Base-by-base conservation (phyloP, 2,113 vertebrate genomes). In the Sturnira hondurensis region DNA sequence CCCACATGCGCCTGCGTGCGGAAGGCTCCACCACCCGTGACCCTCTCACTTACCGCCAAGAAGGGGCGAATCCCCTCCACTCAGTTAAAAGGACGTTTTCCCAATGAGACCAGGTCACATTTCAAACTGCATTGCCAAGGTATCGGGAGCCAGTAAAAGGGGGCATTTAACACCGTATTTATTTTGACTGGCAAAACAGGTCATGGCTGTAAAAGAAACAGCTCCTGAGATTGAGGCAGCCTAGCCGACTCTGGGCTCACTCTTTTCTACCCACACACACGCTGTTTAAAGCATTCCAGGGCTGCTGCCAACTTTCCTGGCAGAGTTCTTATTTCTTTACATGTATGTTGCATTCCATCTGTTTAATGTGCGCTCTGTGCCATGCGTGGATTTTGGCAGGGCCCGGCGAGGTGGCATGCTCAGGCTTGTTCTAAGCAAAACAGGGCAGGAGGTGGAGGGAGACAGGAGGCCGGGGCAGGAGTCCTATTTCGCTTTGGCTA, bases 121-220 rank as follows among this genome's bases (percentile, higher is more conserved):
- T 98, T 97, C 97, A 96, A 82, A 81, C 93, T 43, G 74, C 93
- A 86, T 56, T 33, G 65, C 95, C 95, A 76, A 97, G 83, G 93
- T 93, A 94, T 89, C 54, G 33, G 97, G 93, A 97, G 94, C 97
- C 96, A 85, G 94, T 97, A 81, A 97, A 97, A 97, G 93, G 91
- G 96, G 97, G 97, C 94, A 96, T 97, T 97, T 96, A 97, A 96
- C 91, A 93, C 80, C 11, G 83, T 97, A 96, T 98, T 98, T 97
- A 97, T 98, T 97, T 97, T 97, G 97, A 97, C 97, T 98, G 96
- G 97, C 97, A 96, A 94, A 98, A 96, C 96, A 96, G 97, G 97
- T 97, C 96, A 95, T 41, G 97, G 97, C 97, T 96, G 96, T 97
- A 91, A 98, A 98, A 97, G 97, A 96, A 97, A 96, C 91, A 97